phyloP scores from a whole-genome alignment of 2,797 vertebrate species.

The Urophycis tenuis region DNA sequence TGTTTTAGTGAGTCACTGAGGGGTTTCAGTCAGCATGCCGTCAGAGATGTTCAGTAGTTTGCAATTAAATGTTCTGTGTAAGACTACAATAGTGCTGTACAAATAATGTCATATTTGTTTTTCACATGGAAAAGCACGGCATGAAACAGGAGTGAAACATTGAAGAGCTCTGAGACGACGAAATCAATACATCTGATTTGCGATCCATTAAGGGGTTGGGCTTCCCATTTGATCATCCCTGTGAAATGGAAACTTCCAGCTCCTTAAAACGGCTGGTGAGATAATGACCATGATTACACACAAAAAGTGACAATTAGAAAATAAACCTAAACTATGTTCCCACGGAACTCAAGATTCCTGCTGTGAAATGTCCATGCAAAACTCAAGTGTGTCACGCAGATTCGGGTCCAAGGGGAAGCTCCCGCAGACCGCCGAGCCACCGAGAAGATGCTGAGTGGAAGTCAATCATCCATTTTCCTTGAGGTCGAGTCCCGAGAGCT shows the following conservation, averaged over 20 bases:
- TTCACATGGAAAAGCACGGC: neutral
- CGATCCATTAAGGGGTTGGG: neutral
- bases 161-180: neutral
- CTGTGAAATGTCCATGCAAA: constrained; percentile 67
- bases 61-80: neutral
- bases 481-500: constrained; percentile 38
- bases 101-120: neutral
- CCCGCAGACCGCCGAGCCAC: constrained; percentile 54
- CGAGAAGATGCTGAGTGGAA: constrained; percentile 55
- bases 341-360: constrained; percentile 59
- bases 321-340: constrained; percentile 61
- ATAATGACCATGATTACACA: constrained; percentile 29
- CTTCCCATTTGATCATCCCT: neutral
- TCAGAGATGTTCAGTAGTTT: neutral
- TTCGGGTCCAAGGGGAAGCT: constrained; percentile 36
- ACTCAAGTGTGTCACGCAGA: constrained; percentile 27
- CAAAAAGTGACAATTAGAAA: constrained; percentile 40
- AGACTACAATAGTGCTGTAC: neutral
- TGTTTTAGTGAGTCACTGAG: neutral
- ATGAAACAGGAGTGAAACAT: neutral
- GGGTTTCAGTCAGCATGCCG: neutral
- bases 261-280: neutral
- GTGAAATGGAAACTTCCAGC: neutral
- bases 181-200: neutral
- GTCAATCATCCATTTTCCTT: constrained; percentile 53